phyloP scores from a whole-genome alignment of 2,888 invertebrate species.

The Diaperis boleti region DNA sequence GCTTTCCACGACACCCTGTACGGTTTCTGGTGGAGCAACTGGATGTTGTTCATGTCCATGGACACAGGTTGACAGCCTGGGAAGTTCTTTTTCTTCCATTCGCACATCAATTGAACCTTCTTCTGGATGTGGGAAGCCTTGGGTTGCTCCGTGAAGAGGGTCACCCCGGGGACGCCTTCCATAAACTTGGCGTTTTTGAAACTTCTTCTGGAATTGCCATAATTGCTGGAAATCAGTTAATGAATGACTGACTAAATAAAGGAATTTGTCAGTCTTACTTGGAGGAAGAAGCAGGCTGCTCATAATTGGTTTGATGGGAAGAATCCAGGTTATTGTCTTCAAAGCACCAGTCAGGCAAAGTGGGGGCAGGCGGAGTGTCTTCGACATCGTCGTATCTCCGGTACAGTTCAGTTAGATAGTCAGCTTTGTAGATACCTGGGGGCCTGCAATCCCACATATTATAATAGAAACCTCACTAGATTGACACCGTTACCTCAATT shows the following conservation, averaged over 20 bases:
- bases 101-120: constrained; percentile 83
- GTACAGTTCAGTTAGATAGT: constrained; percentile 92
- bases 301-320: constrained; percentile 40
- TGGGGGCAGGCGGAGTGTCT: constrained; percentile 79
- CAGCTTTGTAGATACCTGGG: constrained; percentile 97
- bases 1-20: constrained; percentile 99
- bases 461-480: too few relatives aligned
- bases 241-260: too few relatives aligned
- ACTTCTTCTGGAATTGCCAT: constrained; percentile 34
- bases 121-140: constrained; percentile 74
- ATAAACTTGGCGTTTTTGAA: constrained; percentile 81
- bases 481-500: constrained; percentile 75
- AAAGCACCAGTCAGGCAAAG: constrained; percentile 89
- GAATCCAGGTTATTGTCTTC: constrained; percentile 64
- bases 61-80: constrained; percentile 98
- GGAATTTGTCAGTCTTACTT: constrained; percentile 18
- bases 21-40: constrained; percentile 80
- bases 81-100: constrained; percentile 85
- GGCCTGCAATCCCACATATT: constrained; percentile 71
- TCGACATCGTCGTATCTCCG: constrained; percentile 81
- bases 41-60: constrained; percentile 88
- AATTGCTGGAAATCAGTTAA: too few relatives aligned
- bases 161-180: constrained; percentile 87
- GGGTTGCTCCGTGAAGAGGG: constrained; percentile 74
- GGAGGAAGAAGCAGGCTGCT: constrained; percentile 52